Evolutionary conservation across 2,113 vertebrate species (phyloP).

Genomic region (Jaculus jaculus): DNA sequence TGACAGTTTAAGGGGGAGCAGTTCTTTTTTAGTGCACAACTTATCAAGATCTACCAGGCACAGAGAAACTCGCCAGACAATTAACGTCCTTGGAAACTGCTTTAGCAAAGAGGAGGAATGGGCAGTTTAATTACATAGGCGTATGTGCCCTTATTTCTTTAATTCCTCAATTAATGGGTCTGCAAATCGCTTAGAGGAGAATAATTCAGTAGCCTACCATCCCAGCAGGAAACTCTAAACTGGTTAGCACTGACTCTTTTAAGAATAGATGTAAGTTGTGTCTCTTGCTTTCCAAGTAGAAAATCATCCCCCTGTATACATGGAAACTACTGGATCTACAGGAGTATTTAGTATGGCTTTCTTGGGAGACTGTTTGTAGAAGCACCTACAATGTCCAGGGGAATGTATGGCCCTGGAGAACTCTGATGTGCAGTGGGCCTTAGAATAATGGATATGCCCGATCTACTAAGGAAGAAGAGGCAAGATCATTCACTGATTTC

Average conservation of each 20-base stretch:
- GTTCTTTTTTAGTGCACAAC: conserved; percentile 73
- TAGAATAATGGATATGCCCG: not conserved
- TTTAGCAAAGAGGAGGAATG: conserved; percentile 65
- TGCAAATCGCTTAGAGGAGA: conserved; percentile 71
- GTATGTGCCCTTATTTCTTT: conserved; percentile 76
- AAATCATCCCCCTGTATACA: conserved; percentile 45
- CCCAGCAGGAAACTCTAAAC: conserved; percentile 60
- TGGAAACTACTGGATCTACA: not conserved
- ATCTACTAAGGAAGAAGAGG: conserved; percentile 27
- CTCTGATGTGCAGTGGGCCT: too few species aligned
- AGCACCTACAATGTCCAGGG: not conserved
- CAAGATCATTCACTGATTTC: not conserved
- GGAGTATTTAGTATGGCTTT: not conserved
- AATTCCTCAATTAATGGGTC: conserved; percentile 77
- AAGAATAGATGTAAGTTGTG: conserved; percentile 71
- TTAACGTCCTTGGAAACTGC: conserved; percentile 76
- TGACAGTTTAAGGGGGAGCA: conserved; percentile 60
- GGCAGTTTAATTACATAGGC: conserved; percentile 73
- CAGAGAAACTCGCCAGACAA: conserved; percentile 73
- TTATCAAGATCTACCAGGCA: conserved; percentile 74
- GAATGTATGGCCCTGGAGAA: not conserved
- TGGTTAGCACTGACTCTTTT: conserved; percentile 61
- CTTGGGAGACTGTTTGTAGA: not conserved
- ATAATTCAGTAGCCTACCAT: conserved; percentile 74
- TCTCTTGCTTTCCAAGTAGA: conserved; percentile 64